phyloP scores from a whole-genome alignment of 2,888 invertebrate genomes.

The Caenorhabditis wallacei region DNA sequence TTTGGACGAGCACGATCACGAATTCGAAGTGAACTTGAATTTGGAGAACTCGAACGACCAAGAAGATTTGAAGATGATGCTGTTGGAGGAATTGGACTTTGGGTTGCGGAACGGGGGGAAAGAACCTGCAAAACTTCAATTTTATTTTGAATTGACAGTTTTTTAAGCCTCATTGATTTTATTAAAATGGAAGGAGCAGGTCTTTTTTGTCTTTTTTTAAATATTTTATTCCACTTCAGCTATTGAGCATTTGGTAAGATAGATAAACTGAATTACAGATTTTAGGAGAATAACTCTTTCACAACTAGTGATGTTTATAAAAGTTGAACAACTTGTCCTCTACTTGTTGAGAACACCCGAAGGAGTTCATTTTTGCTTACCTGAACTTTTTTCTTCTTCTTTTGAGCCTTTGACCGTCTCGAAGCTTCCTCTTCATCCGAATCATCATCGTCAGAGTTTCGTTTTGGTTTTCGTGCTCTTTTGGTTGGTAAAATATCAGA shows the following conservation, averaged over 20 bases:
- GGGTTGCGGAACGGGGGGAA: conserved; percentile 45
- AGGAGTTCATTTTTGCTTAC: background rate
- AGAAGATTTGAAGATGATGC: conserved; percentile 11
- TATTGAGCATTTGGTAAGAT: too few relatives aligned
- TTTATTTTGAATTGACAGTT: too few relatives aligned
- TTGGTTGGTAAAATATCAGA: conserved; percentile 15
- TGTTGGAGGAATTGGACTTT: background rate
- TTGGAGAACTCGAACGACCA: conserved; percentile 46
- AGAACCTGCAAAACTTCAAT: conserved; percentile 49
- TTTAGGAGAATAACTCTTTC: too few relatives aligned
- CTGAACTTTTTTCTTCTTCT: conserved; percentile 50
- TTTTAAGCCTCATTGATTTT: too few relatives aligned
- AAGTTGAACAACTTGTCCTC: too few relatives aligned
- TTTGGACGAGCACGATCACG: conserved; percentile 57
- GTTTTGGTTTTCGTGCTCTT: conserved; percentile 35
- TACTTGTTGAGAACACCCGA: background rate
- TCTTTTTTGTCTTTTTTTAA: too few relatives aligned
- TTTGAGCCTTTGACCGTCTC: conserved; percentile 11
- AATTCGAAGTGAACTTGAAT: conserved; percentile 32
- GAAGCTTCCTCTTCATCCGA: conserved; percentile 48
- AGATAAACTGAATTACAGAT: too few relatives aligned
- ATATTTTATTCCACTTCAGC: too few relatives aligned
- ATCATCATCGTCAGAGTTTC: conserved; percentile 47
- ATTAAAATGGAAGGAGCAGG: too few relatives aligned
- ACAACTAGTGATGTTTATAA: too few relatives aligned